Conservation (phyloP, 2,113 vertebrate species). For the Pycnonotus jocosus region DNA sequence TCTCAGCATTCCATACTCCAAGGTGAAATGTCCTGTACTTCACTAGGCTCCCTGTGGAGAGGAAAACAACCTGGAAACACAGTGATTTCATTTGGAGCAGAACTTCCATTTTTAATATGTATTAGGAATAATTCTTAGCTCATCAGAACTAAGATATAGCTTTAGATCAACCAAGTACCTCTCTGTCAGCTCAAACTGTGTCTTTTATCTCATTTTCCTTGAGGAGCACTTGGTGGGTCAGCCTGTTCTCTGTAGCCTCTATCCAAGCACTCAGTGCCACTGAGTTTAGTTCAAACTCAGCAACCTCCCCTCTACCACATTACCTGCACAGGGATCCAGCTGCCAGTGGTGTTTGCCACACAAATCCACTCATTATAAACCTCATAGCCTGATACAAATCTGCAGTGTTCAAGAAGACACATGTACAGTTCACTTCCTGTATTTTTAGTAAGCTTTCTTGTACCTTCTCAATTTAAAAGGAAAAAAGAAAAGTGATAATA, state of each 20-base stretch:
- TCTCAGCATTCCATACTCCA: background rate
- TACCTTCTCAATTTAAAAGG: background rate
- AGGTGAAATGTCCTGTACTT: background rate
- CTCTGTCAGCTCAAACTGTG: background rate
- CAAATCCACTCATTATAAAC: background rate
- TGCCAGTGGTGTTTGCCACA: background rate
- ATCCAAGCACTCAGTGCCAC: background rate
- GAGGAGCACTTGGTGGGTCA: background rate
- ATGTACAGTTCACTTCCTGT: background rate
- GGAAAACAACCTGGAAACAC: background rate
- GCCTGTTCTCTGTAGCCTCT: background rate
- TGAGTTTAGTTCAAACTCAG: background rate
- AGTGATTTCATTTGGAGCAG: background rate
- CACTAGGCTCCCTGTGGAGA: background rate
- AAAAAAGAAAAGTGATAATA: background rate
- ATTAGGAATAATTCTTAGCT: background rate
- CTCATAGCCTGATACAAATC: background rate
- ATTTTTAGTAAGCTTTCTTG: background rate
- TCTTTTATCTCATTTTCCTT: background rate
- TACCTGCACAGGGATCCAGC: accelerated
- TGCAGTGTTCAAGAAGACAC: background rate
- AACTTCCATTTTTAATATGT: background rate
- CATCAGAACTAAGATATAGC: background rate
- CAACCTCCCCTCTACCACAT: background rate
- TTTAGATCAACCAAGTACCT: accelerated